Percentiles rank a stretch among this genome's conserved stretches.
phyloP scores from a whole-genome alignment of 2,797 vertebrate species.

The Chiloscyllium punctatum region DNA sequence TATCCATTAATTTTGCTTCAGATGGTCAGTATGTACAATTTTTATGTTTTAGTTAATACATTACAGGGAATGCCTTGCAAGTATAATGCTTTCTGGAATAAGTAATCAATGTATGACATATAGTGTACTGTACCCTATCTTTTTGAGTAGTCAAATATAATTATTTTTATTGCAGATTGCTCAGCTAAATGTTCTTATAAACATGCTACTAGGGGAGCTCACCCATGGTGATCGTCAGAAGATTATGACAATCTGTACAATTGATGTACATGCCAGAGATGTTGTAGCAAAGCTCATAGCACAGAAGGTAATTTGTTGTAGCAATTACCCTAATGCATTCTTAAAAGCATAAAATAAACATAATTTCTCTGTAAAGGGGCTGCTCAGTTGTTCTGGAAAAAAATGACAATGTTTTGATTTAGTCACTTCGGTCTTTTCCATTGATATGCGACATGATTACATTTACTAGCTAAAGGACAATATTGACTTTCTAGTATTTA shows the following conservation, averaged over 20 bases:
- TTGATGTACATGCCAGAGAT: constrained; percentile 77
- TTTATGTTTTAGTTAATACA: background rate
- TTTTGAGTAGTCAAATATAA: constrained; percentile 55
- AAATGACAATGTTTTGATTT: constrained; percentile 89
- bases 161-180: constrained; percentile 70
- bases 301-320: constrained; percentile 86
- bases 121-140: constrained; percentile 28
- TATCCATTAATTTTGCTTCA: background rate
- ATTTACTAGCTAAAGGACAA: constrained; percentile 63
- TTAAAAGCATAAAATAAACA: constrained; percentile 80
- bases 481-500: constrained; percentile 14
- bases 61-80: background rate
- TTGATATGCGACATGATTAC: constrained; percentile 60
- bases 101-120: constrained; percentile 29
- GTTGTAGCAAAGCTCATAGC: constrained; percentile 72
- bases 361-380: constrained; percentile 72
- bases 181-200: constrained; percentile 84
- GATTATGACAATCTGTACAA: constrained; percentile 80
- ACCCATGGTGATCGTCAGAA: constrained; percentile 71
- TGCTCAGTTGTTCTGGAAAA: constrained; percentile 71
- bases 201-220: constrained; percentile 83
- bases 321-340: constrained; percentile 98
- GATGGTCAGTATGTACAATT: background rate
- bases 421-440: constrained; percentile 69
- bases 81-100: background rate